phyloP scores from a whole-genome alignment of 2,888 invertebrate genomes.

The Sussaba pulchella region DNA sequence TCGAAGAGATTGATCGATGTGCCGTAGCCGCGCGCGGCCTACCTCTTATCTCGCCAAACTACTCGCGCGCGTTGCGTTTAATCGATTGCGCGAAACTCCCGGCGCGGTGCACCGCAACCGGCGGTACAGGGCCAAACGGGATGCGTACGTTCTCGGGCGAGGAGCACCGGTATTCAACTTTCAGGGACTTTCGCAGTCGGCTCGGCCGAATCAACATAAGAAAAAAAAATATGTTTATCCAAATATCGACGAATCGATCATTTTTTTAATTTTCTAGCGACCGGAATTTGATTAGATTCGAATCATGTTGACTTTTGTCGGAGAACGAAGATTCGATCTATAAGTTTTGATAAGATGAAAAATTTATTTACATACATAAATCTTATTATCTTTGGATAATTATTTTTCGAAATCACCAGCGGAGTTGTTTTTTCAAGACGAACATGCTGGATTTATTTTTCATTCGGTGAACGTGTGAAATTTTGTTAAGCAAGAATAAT shows the following conservation, averaged over 20 bases:
- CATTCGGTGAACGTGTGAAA: too few species aligned
- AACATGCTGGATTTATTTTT: too few species aligned
- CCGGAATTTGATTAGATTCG: background rate
- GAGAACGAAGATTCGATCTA: too few species aligned
- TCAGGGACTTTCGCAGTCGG: constrained; percentile 19
- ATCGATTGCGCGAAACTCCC: constrained; percentile 72
- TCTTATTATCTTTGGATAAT: too few species aligned
- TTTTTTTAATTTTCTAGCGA: background rate
- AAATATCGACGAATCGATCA: too few species aligned
- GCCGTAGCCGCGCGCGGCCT: constrained; percentile 65
- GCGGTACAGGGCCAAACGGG: constrained; percentile 23
- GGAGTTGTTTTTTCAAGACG: too few species aligned
- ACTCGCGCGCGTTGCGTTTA: constrained; percentile 70
- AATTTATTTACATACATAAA: too few species aligned
- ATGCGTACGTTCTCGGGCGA: constrained; percentile 6
- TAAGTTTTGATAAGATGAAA: background rate
- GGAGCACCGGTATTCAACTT: constrained; percentile 50
- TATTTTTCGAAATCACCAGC: too few species aligned
- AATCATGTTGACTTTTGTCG: too few species aligned
- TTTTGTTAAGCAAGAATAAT: too few species aligned
- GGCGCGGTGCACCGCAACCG: constrained; percentile 61
- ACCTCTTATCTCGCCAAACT: constrained; percentile 72
- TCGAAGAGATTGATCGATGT: constrained; percentile 73
- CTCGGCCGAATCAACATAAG: too few species aligned
- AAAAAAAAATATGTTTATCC: too few species aligned